phyloP scores from a whole-genome alignment of 2,797 vertebrate species.

The Gambelia wislizenii region DNA sequence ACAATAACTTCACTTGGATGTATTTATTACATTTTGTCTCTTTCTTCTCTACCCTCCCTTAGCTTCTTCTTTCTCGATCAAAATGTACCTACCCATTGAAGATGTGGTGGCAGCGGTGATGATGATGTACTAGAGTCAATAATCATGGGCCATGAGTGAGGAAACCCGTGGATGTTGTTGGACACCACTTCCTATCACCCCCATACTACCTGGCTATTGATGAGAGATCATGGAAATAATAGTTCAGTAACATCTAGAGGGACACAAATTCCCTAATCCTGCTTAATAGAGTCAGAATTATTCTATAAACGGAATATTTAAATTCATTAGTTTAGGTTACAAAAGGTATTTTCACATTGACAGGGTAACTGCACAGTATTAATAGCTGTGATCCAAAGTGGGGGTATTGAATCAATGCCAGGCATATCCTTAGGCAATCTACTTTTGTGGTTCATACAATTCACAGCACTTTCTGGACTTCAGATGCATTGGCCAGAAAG shows the following conservation, averaged over 20 bases:
- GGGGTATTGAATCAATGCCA: constrained; percentile 45
- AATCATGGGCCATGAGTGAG: neutral
- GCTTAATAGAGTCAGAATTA: neutral
- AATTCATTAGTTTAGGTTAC: constrained; percentile 14
- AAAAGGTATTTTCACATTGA: constrained; percentile 51
- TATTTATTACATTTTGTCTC: neutral
- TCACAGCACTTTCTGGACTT: constrained; percentile 46
- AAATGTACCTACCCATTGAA: neutral
- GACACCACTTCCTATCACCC: neutral
- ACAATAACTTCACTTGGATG: neutral
- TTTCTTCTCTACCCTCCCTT: neutral
- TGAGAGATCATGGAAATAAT: neutral
- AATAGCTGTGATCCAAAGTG: constrained; percentile 63
- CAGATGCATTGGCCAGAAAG: constrained; percentile 38
- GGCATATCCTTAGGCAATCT: constrained; percentile 45
- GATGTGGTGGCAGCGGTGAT: neutral
- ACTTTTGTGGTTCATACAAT: constrained; percentile 24
- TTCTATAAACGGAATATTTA: neutral
- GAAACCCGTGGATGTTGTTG: neutral
- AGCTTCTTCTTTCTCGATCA: neutral
- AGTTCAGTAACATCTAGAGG: neutral
- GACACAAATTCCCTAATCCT: neutral
- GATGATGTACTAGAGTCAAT: no score
- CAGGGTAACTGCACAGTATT: constrained; percentile 55
- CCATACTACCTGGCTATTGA: neutral